Evolutionary conservation across 2,888 invertebrate genomes (phyloP), one percentile per base, ranked within the genome.

Genomic region (Deilephila porcellus): DNA sequence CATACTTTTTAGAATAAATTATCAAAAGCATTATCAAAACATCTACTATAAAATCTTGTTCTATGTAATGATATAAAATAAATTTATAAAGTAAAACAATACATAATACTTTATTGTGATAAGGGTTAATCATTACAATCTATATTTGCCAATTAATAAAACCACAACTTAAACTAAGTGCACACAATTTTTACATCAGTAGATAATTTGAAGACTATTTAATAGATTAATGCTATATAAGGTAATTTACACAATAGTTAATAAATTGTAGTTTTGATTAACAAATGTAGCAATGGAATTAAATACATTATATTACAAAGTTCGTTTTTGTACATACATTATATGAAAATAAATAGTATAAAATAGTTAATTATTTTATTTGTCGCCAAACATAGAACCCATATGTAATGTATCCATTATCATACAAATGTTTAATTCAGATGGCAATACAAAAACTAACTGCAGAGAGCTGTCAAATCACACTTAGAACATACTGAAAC

Each of bases 201-300:
- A 67, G 25, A 67, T 14, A 71, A 59, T 32, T 32, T 19, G 25
- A 0, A 34, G n/a, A 29, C 4, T 25, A 20, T 32, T 53, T 53
- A 7, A 34, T 64, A 60, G 4, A 56, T 64, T 45, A 60, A 45
- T 45, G 37, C 17, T 71, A n/a, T 32, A 52, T 14, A 72, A 72
- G 72, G 64, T 72, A 72, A 72, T 72, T 72, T 72, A 72, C 70
- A 72, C n/a, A 56, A 59, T 29, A 19, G 25, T 20, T 17, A 52
- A 14, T 52, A 0, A 60, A 17, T 25, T 52, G 5, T 60, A 29
- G 60, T 52, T 53, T 52, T 63, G 32, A 52, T 53, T n/a, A 71
- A 62, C 37, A 60, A 60, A 71, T 72, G 29, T 60, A 52, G 20
- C n/a, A 29, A 45, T 63, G 34, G 52, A 72, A 63, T 52, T 63